Evolutionary conservation across 2,113 vertebrate genomes (phyloP), one percentile per base, ranked within the genome.

Genomic region (Etia nguti): DNA sequence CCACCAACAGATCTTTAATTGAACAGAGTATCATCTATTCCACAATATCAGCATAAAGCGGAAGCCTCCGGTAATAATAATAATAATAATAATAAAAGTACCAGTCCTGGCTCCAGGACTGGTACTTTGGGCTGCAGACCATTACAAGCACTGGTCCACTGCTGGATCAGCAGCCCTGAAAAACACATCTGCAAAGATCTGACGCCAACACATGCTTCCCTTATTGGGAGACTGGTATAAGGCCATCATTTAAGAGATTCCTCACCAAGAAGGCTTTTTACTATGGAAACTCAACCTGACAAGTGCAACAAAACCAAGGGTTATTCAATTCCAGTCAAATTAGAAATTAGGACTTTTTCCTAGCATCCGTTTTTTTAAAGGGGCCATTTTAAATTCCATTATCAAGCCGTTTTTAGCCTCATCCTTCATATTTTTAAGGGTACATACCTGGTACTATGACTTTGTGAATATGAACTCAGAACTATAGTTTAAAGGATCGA

Each of bases 1-100:
- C 83, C 80, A 89, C 85, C 88, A 93, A 91, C 88, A 84, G 79
- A 38, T 8, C 60, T 80, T 83, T 92, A 86, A 93, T 92, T 92
- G 93, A 92, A 84, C 29, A 3, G 60, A 82, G 52, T 77, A 80
- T 91, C 77, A 57, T 86, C 87, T 70, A 83, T 54, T 83, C 59
- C 43, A 83, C 68, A 79, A 85, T 84, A 89, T 88, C 59, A 86
- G 89, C 89, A 87, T 77, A 82, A 88, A 92, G 89, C 26, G 60
- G 87, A 90, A 26, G 77, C 80, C 52, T 52, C 57, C 70, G 26
- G 83, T 82, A 89, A 86, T 79, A 90, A 87, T 77, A 62, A 82
- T 82, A 89, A 86, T 79, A 90, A 87, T 77, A 62, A 82, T 59
- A 34, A 62, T 60, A 60, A 20, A 36, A 65, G 31, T 36, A 65